Conservation (phyloP, 2,113 vertebrate genomes). For the Corythoichthys haematopterus region DNA sequence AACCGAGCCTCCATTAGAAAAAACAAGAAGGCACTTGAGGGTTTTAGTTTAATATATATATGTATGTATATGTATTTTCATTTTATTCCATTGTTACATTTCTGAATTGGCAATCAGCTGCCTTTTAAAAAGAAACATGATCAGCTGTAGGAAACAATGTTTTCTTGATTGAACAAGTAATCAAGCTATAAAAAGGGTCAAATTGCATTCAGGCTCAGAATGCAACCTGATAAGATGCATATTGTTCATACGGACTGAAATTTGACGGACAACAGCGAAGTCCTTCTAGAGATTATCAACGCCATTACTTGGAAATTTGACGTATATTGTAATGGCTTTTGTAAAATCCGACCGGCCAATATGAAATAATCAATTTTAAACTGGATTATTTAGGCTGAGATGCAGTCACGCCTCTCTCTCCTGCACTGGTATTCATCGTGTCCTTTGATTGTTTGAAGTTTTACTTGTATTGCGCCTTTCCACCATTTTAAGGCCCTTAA, state of each 20-base stretch:
- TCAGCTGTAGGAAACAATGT: conserved; percentile 33
- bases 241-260: background rate
- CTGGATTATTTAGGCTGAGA: too few relatives aligned
- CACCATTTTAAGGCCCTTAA: too few relatives aligned
- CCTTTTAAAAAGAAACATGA: conserved; percentile 18
- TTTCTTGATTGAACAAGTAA: conserved; percentile 63
- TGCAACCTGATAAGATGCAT: background rate
- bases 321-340: too few relatives aligned
- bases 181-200: conserved; percentile 22
- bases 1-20: conserved; percentile 34
- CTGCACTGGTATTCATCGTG: too few relatives aligned
- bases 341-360: too few relatives aligned
- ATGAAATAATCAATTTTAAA: too few relatives aligned
- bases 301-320: too few relatives aligned
- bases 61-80: conserved; percentile 11
- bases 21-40: background rate
- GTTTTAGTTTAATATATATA: conserved; percentile 7
- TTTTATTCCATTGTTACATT: conserved; percentile 48
- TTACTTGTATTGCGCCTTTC: too few relatives aligned
- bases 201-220: background rate
- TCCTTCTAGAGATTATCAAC: background rate
- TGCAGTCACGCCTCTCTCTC: too few relatives aligned
- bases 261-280: background rate
- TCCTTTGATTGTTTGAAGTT: too few relatives aligned
- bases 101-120: conserved; percentile 43